Conservation (phyloP, 2,113 vertebrate genomes). For the Prinia subflava region DNA sequence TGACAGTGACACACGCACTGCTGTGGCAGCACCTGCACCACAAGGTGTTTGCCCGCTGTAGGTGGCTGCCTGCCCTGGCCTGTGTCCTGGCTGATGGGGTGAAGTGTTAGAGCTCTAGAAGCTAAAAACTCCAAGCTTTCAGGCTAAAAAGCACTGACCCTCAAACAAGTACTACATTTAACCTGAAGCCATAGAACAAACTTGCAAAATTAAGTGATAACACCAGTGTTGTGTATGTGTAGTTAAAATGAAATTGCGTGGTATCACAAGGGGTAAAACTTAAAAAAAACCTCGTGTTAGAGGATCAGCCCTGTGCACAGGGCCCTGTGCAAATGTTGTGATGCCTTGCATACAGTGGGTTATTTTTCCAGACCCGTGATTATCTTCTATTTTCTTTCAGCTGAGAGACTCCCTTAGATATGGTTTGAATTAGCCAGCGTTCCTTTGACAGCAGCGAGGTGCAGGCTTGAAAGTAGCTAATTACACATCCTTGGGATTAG, state of each 20-base stretch:
- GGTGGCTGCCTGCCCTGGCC: background rate
- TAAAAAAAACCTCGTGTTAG: too few relatives aligned
- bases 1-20: fast-evolving
- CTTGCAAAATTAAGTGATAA: background rate
- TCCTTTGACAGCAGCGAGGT: background rate
- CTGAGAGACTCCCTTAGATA: background rate
- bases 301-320: too few relatives aligned
- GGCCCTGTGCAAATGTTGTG: fast-evolving
- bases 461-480: background rate
- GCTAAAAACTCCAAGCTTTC: background rate
- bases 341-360: fast-evolving
- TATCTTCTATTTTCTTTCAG: background rate
- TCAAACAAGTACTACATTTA: background rate
- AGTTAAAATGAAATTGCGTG: background rate
- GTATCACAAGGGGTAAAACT: background rate
- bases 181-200: background rate
- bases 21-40: background rate
- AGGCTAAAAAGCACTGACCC: too few relatives aligned
- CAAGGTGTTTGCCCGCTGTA: fast-evolving
- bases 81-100: fast-evolving
- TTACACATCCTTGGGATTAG: background rate
- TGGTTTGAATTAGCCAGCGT: background rate
- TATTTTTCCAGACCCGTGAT: background rate
- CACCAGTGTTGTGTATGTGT: background rate
- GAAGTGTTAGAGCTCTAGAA: background rate